Percentiles rank a stretch among this genome's conserved stretches.
These are phyloP conservation scores for Tylochromis polylepis DNA, from an alignment of 2,113 vertebrate genomes.

Conservation along the genomic window DNA sequence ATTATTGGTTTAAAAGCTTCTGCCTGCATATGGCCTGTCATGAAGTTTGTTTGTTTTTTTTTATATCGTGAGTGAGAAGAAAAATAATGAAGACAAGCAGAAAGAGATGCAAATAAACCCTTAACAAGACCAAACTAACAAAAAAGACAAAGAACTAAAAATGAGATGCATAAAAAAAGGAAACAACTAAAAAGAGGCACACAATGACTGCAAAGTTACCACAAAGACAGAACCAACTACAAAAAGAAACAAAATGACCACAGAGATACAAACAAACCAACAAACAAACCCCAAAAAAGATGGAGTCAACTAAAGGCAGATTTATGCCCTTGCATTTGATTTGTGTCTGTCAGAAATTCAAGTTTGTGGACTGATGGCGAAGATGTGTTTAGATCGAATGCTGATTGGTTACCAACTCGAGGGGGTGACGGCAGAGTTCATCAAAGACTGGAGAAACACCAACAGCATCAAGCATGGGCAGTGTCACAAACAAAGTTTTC, in stretches of 20 bases:
- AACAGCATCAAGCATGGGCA: neutral
- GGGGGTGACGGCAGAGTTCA: neutral
- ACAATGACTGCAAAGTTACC: neutral
- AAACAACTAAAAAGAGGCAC: neutral
- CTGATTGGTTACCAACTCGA: neutral
- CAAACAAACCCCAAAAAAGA: neutral
- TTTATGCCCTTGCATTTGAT: neutral
- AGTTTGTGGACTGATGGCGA: neutral
- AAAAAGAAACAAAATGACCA: neutral
- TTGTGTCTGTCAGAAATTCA: neutral
- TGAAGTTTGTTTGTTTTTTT: fast-evolving
- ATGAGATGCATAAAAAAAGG: neutral
- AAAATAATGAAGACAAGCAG: neutral
- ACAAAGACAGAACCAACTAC: neutral
- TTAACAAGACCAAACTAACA: neutral
- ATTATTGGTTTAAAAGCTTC: neutral
- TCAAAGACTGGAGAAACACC: neutral
- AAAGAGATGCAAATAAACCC: neutral
- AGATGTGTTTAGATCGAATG: neutral
- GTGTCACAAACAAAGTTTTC: neutral
- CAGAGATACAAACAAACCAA: neutral
- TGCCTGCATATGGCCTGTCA: neutral
- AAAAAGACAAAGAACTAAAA: neutral
- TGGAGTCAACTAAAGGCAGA: neutral
- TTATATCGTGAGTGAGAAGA: neutral